phyloP scores from a whole-genome alignment of 2,888 invertebrate species.

The Tridacna gigas region DNA sequence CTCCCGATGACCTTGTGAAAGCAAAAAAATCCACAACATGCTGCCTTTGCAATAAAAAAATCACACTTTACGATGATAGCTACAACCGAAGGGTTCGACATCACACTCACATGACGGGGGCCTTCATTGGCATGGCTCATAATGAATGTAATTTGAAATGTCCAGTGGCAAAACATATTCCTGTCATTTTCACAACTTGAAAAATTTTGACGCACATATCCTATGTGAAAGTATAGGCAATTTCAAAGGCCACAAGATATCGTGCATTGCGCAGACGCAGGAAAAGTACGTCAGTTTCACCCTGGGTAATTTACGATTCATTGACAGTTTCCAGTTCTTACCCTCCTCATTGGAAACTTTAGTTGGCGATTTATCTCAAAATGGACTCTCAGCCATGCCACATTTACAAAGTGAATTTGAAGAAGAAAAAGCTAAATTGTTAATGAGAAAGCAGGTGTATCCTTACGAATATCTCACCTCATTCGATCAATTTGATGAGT shows the following conservation, averaged over 20 bases:
- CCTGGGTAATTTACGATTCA: constrained; percentile 22
- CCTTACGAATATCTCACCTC: constrained; percentile 38
- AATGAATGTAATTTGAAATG: constrained; percentile 41
- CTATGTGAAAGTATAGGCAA: constrained; percentile 32
- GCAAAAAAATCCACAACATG: constrained; percentile 54
- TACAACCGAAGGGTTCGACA: constrained; percentile 25
- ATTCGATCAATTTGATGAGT: constrained; percentile 20
- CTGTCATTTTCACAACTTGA: constrained; percentile 41
- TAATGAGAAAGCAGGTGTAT: constrained; percentile 38
- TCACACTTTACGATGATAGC: not conserved
- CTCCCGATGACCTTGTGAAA: not conserved
- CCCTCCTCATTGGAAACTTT: constrained; percentile 36
- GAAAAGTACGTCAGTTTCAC: constrained; percentile 35
- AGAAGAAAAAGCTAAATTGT: not conserved
- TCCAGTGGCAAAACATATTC: constrained; percentile 32
- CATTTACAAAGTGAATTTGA: constrained; percentile 13
- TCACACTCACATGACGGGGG: constrained; percentile 44
- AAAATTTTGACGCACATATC: too few relatives aligned
- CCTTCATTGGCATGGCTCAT: constrained; percentile 41
- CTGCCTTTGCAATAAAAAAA: constrained; percentile 21
- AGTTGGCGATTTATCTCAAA: constrained; percentile 28
- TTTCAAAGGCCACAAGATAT: constrained; percentile 9
- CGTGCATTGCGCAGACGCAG: constrained; percentile 26
- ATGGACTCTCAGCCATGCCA: constrained; percentile 20
- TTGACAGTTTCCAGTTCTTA: constrained; percentile 26